Conservation (phyloP, 92 coral and sea anemone species). For the Actinernus sp. region DNA sequence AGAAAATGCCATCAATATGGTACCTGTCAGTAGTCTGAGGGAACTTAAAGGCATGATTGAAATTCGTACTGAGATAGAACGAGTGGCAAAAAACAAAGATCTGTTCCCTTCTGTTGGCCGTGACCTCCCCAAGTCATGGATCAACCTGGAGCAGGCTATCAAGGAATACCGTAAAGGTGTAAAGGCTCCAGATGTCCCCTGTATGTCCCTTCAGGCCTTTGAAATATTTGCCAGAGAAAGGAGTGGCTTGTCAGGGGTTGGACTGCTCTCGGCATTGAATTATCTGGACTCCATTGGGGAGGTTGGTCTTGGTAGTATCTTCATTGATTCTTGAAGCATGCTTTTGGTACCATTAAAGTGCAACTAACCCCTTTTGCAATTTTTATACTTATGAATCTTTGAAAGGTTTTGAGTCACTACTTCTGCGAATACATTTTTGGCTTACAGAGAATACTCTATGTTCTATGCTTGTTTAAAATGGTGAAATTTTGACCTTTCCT, state of each 20-base stretch:
- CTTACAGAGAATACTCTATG: too few species aligned
- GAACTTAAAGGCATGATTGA: slow-evolving; percentile 67
- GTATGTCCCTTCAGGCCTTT: slow-evolving; percentile 71
- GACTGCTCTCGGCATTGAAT: slow-evolving; percentile 58
- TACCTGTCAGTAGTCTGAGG: slow-evolving; percentile 77
- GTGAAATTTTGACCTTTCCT: too few species aligned
- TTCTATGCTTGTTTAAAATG: too few species aligned
- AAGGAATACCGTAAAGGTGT: slow-evolving; percentile 31
- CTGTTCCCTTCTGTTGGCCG: slow-evolving; percentile 83
- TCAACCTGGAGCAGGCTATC: slow-evolving; percentile 63
- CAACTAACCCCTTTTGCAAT: too few species aligned
- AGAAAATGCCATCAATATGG: not conserved
- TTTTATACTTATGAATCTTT: too few species aligned
- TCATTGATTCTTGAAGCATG: too few species aligned
- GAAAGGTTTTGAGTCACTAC: too few species aligned
- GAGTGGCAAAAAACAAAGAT: slow-evolving; percentile 63
- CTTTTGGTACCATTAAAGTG: too few species aligned
- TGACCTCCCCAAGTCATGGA: slow-evolving; percentile 84
- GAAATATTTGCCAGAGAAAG: slow-evolving; percentile 48
- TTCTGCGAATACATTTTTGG: too few species aligned
- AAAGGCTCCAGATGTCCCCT: slow-evolving; percentile 54
- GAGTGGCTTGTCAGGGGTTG: slow-evolving; percentile 39
- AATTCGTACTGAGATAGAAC: slow-evolving; percentile 70
- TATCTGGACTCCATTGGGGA: slow-evolving; percentile 88
- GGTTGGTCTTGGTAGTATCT: too few species aligned